These are phyloP conservation scores for Serinus canaria DNA, from an alignment of 2,113 vertebrate genomes.

Conservation along the genomic window DNA sequence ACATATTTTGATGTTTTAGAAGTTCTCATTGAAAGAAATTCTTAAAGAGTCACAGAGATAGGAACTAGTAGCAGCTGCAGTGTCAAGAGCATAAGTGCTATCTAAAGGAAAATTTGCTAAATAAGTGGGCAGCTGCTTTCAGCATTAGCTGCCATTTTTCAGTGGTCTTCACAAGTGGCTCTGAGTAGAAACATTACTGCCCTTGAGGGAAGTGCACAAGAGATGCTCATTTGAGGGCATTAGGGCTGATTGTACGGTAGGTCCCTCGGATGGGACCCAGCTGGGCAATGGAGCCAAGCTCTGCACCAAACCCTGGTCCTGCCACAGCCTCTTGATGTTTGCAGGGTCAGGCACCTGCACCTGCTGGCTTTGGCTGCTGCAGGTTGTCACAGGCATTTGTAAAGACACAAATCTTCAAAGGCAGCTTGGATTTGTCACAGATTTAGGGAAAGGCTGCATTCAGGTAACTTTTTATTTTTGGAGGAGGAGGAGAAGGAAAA, in stretches of 20 bases:
- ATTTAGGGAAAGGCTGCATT: neutral
- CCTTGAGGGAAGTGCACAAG: constrained; percentile 4
- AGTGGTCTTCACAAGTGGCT: constrained; percentile 26
- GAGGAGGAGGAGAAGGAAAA: neutral
- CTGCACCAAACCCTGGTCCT: neutral
- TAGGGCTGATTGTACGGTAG: neutral
- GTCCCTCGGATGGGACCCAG: neutral
- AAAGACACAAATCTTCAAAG: neutral
- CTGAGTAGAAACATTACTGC: neutral
- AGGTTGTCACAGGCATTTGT: neutral
- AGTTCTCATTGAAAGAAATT: constrained; percentile 9
- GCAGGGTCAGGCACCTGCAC: rapidly evolving
- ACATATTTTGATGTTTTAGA: neutral
- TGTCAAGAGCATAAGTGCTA: constrained; percentile 18
- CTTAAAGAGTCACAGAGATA: neutral
- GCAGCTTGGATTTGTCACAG: neutral
- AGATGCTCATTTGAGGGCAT: constrained; percentile 18
- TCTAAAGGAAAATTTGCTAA: constrained; percentile 32
- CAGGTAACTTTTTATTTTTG: neutral
- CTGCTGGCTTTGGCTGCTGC: neutral
- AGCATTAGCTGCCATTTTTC: constrained; percentile 40
- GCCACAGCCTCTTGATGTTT: neutral
- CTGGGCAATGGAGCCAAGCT: neutral
- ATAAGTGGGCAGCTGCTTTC: constrained; percentile 27
- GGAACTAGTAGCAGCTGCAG: neutral